phyloP scores from a whole-genome alignment of 1,140 invertebrate species.

The Microplitis mediator region DNA sequence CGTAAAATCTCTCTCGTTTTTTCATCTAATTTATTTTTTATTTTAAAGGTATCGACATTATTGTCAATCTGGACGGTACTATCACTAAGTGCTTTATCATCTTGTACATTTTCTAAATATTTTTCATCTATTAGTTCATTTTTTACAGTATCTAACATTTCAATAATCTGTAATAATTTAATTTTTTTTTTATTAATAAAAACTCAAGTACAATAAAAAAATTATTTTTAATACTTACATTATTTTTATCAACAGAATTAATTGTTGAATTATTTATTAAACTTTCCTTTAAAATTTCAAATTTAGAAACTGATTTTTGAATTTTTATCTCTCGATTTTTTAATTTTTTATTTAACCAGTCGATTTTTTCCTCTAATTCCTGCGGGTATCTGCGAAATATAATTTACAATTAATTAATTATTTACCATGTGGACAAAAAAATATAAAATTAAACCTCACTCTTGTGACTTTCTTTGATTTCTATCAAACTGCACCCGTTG shows the following conservation, averaged over 20 bases:
- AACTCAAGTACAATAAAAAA: not conserved
- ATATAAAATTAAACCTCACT: constrained; percentile 36
- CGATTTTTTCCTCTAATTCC: constrained; percentile 41
- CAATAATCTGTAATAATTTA: constrained; percentile 41
- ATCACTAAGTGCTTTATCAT: constrained; percentile 1
- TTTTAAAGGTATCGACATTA: constrained; percentile 28
- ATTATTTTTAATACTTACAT: constrained; percentile 39
- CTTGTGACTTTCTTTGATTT: constrained; percentile 37
- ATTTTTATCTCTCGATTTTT: constrained; percentile 37
- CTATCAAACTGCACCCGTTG: constrained; percentile 37
- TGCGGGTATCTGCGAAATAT: constrained; percentile 37
- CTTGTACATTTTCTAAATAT: not conserved
- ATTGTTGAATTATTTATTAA: constrained; percentile 35
- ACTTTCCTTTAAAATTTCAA: constrained; percentile 40
- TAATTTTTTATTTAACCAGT: constrained; percentile 36
- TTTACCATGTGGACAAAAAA: constrained; percentile 4
- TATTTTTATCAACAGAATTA: constrained; percentile 27
- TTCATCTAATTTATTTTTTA: constrained; percentile 41
- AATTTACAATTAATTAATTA: not conserved
- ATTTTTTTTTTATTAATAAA: not conserved
- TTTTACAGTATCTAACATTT: constrained; percentile 45
- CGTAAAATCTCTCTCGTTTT: constrained; percentile 41
- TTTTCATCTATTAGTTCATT: constrained; percentile 38
- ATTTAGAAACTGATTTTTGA: constrained; percentile 35
- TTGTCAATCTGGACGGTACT: not conserved